phyloP scores from a whole-genome alignment of 2,888 invertebrate species.

The Lampropteryx suffumata region DNA sequence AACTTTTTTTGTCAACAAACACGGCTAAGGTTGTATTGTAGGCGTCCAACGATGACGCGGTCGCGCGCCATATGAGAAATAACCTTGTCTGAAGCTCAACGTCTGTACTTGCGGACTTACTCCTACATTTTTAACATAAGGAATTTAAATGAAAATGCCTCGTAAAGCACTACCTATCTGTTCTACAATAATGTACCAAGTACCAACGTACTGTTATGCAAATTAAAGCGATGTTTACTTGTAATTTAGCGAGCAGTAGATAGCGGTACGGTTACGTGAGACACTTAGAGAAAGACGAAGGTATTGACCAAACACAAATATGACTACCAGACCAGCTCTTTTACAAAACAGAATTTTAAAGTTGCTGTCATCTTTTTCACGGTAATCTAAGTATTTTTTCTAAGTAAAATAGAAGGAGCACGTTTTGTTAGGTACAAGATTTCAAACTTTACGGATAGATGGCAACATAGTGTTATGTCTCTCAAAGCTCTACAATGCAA shows the following conservation, averaged over 20 bases:
- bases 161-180: constrained; percentile 36
- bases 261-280: constrained; percentile 36
- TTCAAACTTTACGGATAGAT: no score
- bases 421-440: no score
- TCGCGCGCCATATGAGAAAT: constrained; percentile 62
- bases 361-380: no score
- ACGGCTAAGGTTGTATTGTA: constrained; percentile 52
- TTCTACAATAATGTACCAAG: constrained; percentile 38
- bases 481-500: no score
- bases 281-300: constrained; percentile 34
- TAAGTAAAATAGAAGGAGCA: no score
- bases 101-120: constrained; percentile 36
- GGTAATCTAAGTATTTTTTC: no score
- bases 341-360: no score
- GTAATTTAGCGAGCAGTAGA: constrained; percentile 48
- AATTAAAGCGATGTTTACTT: constrained; percentile 64
- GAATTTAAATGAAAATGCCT: constrained; percentile 49
- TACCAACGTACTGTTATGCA: constrained; percentile 48
- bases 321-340: constrained; percentile 28
- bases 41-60: constrained; percentile 68
- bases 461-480: no score
- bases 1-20: constrained; percentile 29
- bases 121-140: constrained; percentile 35
- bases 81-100: constrained; percentile 49
- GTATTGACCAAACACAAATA: constrained; percentile 56